Evolutionary conservation across 2,797 vertebrate species (phyloP), one percentile per base, ranked within the genome.

Genomic region (Sebastolobus alascanus): DNA sequence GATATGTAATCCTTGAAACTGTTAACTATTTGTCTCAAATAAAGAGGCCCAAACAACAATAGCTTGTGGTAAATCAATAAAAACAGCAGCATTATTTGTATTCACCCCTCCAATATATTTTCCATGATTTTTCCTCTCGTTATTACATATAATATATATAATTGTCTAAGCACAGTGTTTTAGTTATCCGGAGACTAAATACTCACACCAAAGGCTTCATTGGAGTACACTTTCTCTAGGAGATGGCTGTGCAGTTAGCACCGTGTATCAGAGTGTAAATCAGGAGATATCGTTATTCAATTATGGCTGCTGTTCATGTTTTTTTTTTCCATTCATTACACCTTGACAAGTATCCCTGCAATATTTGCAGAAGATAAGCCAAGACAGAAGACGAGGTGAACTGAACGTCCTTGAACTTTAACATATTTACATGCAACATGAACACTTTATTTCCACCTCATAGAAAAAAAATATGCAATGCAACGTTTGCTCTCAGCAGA

Each of bases 1-100:
- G 20, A 25, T 68, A 54, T 86, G 31, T 75, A 63, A 73, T 76
- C 18, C n/a, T 38, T 75, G n/a, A 35, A 64, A 54, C 7, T 64
- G 68, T 79, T 72, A 63, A 68, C 14, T 70, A 13, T 60, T 65
- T 64, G 33, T 87, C 37, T 78, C 52, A 78, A 85, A 85, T 87
- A 81, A 90, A 87, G 27, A 64, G 58, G 29, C 16, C 22, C 68
- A 69, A 58, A 65, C 35, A 68, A 67, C 1, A 64, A 18, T 1
- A n/a, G 27, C 27, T 33, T 68, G 22, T 46, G 50, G 4, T 73
- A 50, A 50, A 68, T 73, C 0, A 67, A 31, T 3, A 63, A 14
- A n/a, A n/a, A 27, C 37, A n/a, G 13, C 4, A 37, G 5, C 4
- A n/a, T 43, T 35, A 63, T 60, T 46, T 46, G 4, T 46, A 35